These are phyloP conservation scores for Scalopus aquaticus DNA, from an alignment of 2,113 vertebrate genomes.

Conservation along the genomic window DNA sequence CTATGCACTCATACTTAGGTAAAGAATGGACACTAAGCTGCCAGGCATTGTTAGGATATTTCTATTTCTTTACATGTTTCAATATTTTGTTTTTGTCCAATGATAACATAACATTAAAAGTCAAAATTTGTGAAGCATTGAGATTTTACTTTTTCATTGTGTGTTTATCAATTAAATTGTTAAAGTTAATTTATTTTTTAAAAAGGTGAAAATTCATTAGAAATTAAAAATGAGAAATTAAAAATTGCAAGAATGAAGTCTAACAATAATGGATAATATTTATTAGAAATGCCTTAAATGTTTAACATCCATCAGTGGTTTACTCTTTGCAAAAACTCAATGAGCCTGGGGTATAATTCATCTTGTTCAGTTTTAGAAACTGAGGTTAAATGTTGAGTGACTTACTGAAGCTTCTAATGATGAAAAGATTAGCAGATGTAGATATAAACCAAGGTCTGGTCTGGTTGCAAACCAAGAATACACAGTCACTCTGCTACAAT, in stretches of 20 bases:
- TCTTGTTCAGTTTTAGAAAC: not conserved
- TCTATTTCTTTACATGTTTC: not conserved
- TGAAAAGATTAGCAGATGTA: too few relatives aligned
- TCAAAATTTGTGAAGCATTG: not conserved
- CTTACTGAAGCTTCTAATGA: not conserved
- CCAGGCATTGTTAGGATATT: too few relatives aligned
- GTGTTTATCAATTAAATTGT: not conserved
- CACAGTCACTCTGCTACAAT: rapidly evolving
- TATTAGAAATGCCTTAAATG: too few relatives aligned
- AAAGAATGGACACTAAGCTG: too few relatives aligned
- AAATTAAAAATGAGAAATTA: not conserved
- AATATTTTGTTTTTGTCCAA: not conserved
- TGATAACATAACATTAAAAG: not conserved
- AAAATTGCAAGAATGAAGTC: rapidly evolving
- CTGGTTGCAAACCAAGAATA: not conserved
- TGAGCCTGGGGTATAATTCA: not conserved
- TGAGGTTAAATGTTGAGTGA: not conserved
- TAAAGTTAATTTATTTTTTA: not conserved
- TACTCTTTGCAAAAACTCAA: not conserved
- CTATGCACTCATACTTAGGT: too few relatives aligned
- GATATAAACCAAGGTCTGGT: rapidly evolving
- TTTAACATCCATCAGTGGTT: not conserved
- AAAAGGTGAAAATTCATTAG: not conserved
- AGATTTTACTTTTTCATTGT: not conserved
- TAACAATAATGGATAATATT: not conserved